Percentiles rank a stretch among this genome's conserved stretches.
Conservation (phyloP, 1,140 invertebrate genomes). For the Drosophila arizonae region DNA sequence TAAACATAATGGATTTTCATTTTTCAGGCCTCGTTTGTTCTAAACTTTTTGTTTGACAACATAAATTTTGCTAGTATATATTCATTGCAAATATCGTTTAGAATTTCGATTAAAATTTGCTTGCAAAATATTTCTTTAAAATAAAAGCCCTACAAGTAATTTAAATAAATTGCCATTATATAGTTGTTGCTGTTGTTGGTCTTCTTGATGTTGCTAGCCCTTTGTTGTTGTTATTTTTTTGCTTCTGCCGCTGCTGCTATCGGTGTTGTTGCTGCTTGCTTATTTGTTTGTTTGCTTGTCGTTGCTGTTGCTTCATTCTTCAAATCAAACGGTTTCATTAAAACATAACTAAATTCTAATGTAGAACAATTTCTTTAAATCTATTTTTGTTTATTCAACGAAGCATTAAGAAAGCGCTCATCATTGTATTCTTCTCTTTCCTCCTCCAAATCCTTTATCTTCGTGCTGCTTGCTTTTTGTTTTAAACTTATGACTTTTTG, state of each 20-base stretch:
- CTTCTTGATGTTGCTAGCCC: background rate
- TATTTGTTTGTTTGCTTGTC: slow-evolving; percentile 12
- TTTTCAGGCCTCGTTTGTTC: slow-evolving; percentile 35
- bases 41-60: slow-evolving; percentile 41
- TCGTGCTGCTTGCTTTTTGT: slow-evolving; percentile 1
- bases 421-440: slow-evolving; percentile 16
- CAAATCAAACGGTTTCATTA: slow-evolving; percentile 47
- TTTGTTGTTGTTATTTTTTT: background rate
- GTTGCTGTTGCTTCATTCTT: slow-evolving; percentile 19
- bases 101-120: slow-evolving; percentile 38
- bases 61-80: slow-evolving; percentile 10
- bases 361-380: slow-evolving; percentile 72
- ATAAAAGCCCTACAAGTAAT: slow-evolving; percentile 47
- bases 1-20: slow-evolving; percentile 5
- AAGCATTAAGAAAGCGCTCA: slow-evolving; percentile 64
- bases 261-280: slow-evolving; percentile 18
- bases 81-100: slow-evolving; percentile 4
- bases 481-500: slow-evolving; percentile 79
- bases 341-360: slow-evolving; percentile 75
- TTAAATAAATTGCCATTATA: slow-evolving; percentile 27
- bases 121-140: slow-evolving; percentile 9
- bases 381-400: slow-evolving; percentile 50
- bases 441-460: background rate
- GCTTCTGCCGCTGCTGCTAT: slow-evolving; percentile 4
- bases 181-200: slow-evolving; percentile 13